These are phyloP conservation scores for Pampusana beccarii DNA, from an alignment of 2,113 vertebrate genomes.

Conservation along the genomic window DNA sequence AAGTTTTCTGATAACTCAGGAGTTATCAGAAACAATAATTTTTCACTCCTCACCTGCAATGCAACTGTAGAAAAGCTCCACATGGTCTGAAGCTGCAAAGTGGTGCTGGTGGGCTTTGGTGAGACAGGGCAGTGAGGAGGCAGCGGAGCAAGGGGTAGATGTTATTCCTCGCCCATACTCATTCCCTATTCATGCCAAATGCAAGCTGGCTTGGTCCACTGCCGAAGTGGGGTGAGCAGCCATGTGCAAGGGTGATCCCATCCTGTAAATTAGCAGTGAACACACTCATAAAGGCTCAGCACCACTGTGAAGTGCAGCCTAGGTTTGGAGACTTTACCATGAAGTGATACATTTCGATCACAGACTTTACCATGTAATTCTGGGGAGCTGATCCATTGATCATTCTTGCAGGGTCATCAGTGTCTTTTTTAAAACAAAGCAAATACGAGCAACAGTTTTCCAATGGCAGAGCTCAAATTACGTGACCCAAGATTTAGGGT, in stretches of 20 bases:
- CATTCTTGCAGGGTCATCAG: not conserved
- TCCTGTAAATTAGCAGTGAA: not conserved
- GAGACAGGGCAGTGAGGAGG: not conserved
- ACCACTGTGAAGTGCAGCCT: not conserved
- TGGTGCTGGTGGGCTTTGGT: not conserved
- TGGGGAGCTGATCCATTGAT: not conserved
- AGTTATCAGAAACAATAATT: too few relatives aligned
- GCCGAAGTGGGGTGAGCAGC: not conserved
- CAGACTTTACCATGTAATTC: not conserved
- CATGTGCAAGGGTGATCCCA: not conserved
- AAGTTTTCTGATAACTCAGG: not conserved
- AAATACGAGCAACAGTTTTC: not conserved
- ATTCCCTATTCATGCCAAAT: not conserved
- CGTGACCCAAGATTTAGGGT: not conserved
- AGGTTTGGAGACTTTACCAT: not conserved
- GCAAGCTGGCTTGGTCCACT: not conserved
- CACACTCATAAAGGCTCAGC: not conserved
- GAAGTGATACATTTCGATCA: not conserved
- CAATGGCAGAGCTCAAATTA: not conserved
- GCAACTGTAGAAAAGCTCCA: not conserved
- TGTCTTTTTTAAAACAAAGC: not conserved
- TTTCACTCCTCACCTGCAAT: not conserved
- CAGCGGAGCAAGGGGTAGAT: not conserved
- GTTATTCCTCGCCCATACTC: not conserved
- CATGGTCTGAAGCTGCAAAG: not conserved